Base-by-base conservation (phyloP, 1,140 invertebrate species). In the Lepidurus packardi region DNA sequence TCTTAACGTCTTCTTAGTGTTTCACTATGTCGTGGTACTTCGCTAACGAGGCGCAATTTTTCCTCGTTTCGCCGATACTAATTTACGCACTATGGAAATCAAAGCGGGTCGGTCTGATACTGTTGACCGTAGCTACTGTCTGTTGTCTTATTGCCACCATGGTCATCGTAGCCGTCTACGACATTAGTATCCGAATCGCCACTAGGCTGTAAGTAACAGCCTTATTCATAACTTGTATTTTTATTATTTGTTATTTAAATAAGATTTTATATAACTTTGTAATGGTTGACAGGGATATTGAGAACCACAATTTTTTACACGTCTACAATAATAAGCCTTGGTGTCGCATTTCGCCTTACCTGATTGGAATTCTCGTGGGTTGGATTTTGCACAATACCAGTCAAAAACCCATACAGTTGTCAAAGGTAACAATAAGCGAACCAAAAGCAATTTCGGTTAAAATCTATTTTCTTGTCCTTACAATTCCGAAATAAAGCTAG, bases 321-420 rank as follows among this genome's bases (percentile, higher is more conserved):
- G 53, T 65, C 21, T 65, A 65, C 53, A 65, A 65, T 16, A 65
- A 65, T 21, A 65, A 65, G 53, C 53, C 53, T 65, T 65, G 53
- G 53, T 65, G 53, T 16, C 53, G 53, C 53, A 65, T 65, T n/a
- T 65, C 53, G 1, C 53, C 53, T 65, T 65, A 65, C 3, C 21
- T 65, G 53, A 21, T 65, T 5, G 53, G 53, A 9, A 65, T 65
- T 11, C 53, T 65, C 21, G 21, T 65, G 16, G 53, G 53, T n/a
- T 65, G 53, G 53, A 21, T 65, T 7, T 16, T 65, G 13, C 53
- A 65, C 53, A 7, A 21, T 3, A 65, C 53, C 21, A 65, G 21
- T n/a, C 1, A 7, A 16, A 65, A 21, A 6, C n/a, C 9, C 0
- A 21, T 65, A 65, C 16, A 65, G 21, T 65, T 65, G 21, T n/a